Percentiles rank a stretch among this genome's conserved stretches.
Conservation (phyloP, 2,113 vertebrate genomes). For the Myrmecophaga tridactyla region DNA sequence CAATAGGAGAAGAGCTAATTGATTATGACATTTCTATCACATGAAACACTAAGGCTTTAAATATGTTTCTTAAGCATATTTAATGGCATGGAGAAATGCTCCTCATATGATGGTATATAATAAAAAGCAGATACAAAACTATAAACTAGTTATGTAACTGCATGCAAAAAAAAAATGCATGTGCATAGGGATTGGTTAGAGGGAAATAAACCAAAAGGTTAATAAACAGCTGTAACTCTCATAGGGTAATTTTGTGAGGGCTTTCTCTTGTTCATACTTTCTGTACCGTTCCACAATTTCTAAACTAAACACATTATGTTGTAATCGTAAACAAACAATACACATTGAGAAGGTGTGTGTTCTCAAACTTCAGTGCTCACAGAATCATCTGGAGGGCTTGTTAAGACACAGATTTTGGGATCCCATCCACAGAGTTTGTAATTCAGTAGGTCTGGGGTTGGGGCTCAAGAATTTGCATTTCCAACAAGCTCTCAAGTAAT, state of each 20-base stretch:
- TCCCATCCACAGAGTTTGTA: neutral
- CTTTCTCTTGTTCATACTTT: neutral
- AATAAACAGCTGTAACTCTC: neutral
- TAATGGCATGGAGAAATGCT: conserved; percentile 21
- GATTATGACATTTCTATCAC: neutral
- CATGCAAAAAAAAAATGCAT: neutral
- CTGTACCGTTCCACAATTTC: neutral
- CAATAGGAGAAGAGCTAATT: neutral
- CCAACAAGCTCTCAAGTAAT: neutral
- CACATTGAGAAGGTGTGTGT: neutral
- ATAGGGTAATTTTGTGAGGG: neutral
- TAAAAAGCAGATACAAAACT: neutral
- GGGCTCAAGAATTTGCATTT: neutral
- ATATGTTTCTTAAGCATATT: neutral
- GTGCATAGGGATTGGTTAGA: neutral
- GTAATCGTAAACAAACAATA: neutral
- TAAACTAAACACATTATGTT: neutral
- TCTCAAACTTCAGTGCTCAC: neutral
- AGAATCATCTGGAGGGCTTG: neutral
- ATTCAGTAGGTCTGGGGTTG: neutral
- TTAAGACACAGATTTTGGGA: neutral
- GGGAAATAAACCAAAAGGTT: neutral
- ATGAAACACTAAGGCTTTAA: conserved; percentile 8
- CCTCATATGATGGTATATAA: neutral
- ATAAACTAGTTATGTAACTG: neutral